Percentiles rank a stretch among this genome's conserved stretches.
Conservation (phyloP, 2,888 invertebrate genomes). For the Callyntrura sp. region DNA sequence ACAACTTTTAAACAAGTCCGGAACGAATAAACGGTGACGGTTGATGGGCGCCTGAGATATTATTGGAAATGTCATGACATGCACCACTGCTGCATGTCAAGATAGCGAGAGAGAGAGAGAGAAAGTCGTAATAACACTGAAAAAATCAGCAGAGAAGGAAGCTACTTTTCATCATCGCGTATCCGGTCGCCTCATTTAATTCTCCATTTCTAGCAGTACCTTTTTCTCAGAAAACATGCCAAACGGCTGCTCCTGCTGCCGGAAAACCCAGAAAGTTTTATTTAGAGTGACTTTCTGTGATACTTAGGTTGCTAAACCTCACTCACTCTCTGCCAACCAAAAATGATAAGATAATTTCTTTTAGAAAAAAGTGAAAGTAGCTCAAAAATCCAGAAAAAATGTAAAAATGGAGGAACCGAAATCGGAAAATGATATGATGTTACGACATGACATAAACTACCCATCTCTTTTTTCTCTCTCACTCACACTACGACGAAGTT, state of each 20-base stretch:
- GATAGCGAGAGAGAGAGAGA: background rate
- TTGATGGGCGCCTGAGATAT: conserved; percentile 2
- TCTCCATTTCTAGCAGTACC: background rate
- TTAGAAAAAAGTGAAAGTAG: conserved; percentile 37
- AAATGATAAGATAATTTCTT: conserved; percentile 65
- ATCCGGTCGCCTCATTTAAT: conserved; percentile 4
- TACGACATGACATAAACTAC: conserved; percentile 12
- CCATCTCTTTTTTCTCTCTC: background rate
- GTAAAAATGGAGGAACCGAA: background rate
- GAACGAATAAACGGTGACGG: conserved; percentile 14
- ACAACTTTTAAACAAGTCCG: background rate
- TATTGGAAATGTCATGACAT: conserved; percentile 52
- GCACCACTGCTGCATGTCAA: background rate
- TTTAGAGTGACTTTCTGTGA: conserved; percentile 51
- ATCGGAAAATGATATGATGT: conserved; percentile 41
- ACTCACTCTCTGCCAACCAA: background rate
- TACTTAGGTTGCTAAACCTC: background rate
- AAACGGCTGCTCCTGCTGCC: background rate
- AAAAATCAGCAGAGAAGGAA: conserved; percentile 20
- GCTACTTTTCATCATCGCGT: conserved; percentile 38
- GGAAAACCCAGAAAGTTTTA: conserved; percentile 10
- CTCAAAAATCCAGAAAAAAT: conserved; percentile 1
- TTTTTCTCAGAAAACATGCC: conserved; percentile 24
- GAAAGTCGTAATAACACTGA: background rate
- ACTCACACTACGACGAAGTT: conserved; percentile 38